Base-by-base conservation (phyloP, 2,113 vertebrate species). In the Thunnus thynnus region DNA sequence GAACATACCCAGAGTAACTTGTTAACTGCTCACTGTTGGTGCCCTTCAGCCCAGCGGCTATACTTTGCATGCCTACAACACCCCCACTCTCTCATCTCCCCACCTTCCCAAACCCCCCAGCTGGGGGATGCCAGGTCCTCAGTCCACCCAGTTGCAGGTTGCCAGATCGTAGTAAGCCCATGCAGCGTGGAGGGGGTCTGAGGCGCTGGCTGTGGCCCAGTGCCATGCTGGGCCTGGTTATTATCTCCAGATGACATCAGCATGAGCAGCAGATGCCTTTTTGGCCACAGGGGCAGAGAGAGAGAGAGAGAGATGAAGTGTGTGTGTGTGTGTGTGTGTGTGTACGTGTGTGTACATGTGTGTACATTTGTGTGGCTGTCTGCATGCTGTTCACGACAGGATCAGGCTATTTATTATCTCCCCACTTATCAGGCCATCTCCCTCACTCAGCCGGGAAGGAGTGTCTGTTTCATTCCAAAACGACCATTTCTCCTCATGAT, bases 201-300 rank as follows among this genome's bases (percentile, higher is more conserved):
- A 52, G 83, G 75, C 13, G 25, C 85, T 90, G 89, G 74, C 87
- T 89, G 84, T 89, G 89, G 87, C 73, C 81, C 64, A 65, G 75
- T 90, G 88, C 89, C 93, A 93, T 13, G 84, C 93, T 93, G 93
- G 88, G 92, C 77, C 84, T 74, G 76, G 86, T 93, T 93, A 93
- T 94, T 92, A 94, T 89, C 91, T 94, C 92, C 94, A 94, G 92
- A 93, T 95, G 94, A 94, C 93, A 92, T 93, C 92, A 94, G 93
- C 91, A 86, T 91, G 93, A 90, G 86, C 90, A 92, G 93, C 93
- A 94, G 93, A 93, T 93, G 93, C 91, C 91, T 91, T 81, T 91
- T 90, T 92, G 91, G 88, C 91, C 88, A 92, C 71, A 73, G 90
- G 92, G 90, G 80, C 64, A 83, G 70, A 72, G 20, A 82, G 76